Evolutionary conservation across 2,113 vertebrate genomes (phyloP), one percentile per base, ranked within the genome.

Genomic region (Sapajus apella): DNA sequence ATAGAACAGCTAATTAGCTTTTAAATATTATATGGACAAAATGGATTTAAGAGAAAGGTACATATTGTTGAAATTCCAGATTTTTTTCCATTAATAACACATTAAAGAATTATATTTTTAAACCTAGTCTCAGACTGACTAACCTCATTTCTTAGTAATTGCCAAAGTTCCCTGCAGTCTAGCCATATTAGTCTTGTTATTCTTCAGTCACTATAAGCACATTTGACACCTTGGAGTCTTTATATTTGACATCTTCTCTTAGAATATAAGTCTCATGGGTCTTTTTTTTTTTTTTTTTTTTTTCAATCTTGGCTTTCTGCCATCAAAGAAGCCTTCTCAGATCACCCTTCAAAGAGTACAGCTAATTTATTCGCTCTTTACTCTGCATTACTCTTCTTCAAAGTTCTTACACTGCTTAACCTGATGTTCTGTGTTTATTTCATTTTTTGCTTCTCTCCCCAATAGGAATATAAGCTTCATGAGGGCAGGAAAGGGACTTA

Each of bases 1-100:
- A 86, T 85, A 94, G 80, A 79, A 61, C 23, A 73, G 37, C 80
- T 92, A 82, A 84, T 85, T 94, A 87, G 64, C 79, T 90, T 94
- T 91, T 30, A 95, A 45, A 9, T 6, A 50, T 96, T 81, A 89
- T 30, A 72, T 85, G 7, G 16, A 77, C 72, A 91, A 93, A 93
- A 58, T 80, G 14, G 17, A 58, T 91, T 88, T 93, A 88, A 95
- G 82, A 84, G 52, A 55, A 86, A 87, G 70, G 79, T 77, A 16
- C 85, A n/a, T 85, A 66, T 61, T 87, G 30, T 37, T 93, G 61
- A 95, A 75, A 96, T 88, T 73, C 43, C 3, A 52, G 32, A 66
- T 72, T 79, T 76, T 73, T 82, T 68, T 86, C 12, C 55, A 47
- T 56, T 47, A 13, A 5, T 80, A 52, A 90, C 18, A 79, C 32